Evolutionary conservation across 2,888 invertebrate genomes (phyloP), one percentile per base, ranked within the genome.

Genomic region (Thymelicus lineola): DNA sequence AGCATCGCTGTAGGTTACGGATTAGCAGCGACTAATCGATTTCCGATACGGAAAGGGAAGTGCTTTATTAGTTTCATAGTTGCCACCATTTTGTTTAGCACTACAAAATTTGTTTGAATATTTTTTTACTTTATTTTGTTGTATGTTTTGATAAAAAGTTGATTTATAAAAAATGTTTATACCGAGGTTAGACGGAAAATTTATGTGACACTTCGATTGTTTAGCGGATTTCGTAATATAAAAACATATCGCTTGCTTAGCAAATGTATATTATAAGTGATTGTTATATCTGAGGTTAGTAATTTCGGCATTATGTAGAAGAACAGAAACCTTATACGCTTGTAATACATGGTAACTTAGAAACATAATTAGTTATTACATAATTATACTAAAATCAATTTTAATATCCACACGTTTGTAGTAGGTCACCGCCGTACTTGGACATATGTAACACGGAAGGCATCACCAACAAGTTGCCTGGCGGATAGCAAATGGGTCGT

Each of bases 1-100:
- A 81, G 76, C 93, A 85, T 89, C 87, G 93, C 91, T 92, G 93
- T 92, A 93, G 93, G 93, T 93, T 91, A 86, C 85, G 89, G 87
- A 89, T 93, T 92, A 91, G 90, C 80, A 80, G 84, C 81, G 85
- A 87, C 89, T 91, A 92, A 93, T 93, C 90, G 89, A 86, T 88
- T 85, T 78, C 76, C 82, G 84, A 89, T 91, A 88, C 86, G 83
- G 84, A 86, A 86, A 78, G 82, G 86, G 85, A 86, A 86, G 80
- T 81, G 78, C 76, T 79, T 82, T 85, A 81, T 85, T 86, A 78
- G 73, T 76, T 81, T 78, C 77, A 81, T 82, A 80, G 68, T 71
- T 63, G 53, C 59, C 42, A 70, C 63, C 71, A 70, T 69, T 71
- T 53, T 67, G 61, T 67, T 17, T 67, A 70, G 65, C 36, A 17